Evolutionary conservation across 37 sponge, comb jelly and placozoan genomes (phyloP).

Genomic region (Geodia barretti): DNA sequence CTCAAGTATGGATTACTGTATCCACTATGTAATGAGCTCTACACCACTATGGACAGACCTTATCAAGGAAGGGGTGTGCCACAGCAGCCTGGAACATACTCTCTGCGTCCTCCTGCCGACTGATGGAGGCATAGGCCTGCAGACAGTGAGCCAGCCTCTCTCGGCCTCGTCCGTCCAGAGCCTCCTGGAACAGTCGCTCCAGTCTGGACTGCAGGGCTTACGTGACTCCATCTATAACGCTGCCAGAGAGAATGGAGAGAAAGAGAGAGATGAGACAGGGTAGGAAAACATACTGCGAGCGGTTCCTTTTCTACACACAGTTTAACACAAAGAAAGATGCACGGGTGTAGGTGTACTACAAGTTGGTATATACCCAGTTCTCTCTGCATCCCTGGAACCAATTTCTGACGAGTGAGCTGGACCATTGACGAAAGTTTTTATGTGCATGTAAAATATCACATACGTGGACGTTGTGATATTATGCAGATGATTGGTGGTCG

Average conservation of each 20-base stretch:
- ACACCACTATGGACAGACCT: constrained; percentile 59
- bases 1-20: too few relatives aligned
- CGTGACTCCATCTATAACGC: constrained; percentile 76
- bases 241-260: constrained; percentile 6
- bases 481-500: too few relatives aligned
- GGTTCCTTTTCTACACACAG: not conserved
- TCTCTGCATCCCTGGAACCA: too few relatives aligned
- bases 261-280: not conserved
- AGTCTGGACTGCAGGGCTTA: constrained; percentile 51
- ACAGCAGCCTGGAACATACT: constrained; percentile 60
- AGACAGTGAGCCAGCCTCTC: constrained; percentile 69
- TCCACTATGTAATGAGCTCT: too few relatives aligned
- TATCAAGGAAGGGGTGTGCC: constrained; percentile 73
- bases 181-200: constrained; percentile 53
- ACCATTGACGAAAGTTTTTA: too few relatives aligned
- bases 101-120: constrained; percentile 67
- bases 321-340: too few relatives aligned
- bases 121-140: constrained; percentile 80
- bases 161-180: constrained; percentile 51
- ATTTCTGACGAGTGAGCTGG: too few relatives aligned
- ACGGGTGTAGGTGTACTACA: too few relatives aligned
- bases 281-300: not conserved
- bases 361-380: too few relatives aligned
- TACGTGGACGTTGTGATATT: too few relatives aligned
- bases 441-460: too few relatives aligned